These are phyloP conservation scores for Nannoperca australis DNA, from an alignment of 2,797 vertebrate genomes.

Conservation along the genomic window DNA sequence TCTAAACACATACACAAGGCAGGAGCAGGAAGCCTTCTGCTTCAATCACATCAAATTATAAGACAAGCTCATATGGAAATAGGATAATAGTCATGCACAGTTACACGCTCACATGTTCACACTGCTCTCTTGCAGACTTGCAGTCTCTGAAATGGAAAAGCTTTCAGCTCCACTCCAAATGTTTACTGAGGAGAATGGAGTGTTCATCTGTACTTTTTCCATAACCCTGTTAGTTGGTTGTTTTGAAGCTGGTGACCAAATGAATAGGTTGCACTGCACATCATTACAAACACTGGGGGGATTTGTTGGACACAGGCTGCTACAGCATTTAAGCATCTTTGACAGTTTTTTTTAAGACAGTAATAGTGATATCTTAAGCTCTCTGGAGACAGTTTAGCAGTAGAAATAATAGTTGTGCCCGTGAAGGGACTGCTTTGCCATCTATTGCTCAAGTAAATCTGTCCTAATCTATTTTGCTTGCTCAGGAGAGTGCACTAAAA, in stretches of 20 bases:
- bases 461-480: conserved; percentile 19
- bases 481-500: conserved; percentile 36
- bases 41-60: conserved; percentile 41
- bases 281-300: conserved; percentile 29
- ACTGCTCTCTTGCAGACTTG: conserved; percentile 21
- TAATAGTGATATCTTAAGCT: conserved; percentile 24
- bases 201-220: conserved; percentile 64
- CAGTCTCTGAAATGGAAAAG: conserved; percentile 73
- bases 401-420: conserved; percentile 8
- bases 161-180: conserved; percentile 69
- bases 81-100: conserved; percentile 39
- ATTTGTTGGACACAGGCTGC: background rate
- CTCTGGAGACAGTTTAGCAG: conserved; percentile 6
- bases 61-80: conserved; percentile 58
- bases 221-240: conserved; percentile 45
- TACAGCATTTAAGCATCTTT: background rate
- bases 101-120: conserved; percentile 36
- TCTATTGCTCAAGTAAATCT: conserved; percentile 27
- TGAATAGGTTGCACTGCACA: conserved; percentile 33
- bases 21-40: conserved; percentile 24
- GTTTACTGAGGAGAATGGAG: conserved; percentile 59
- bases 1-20: conserved; percentile 19
- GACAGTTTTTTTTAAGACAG: background rate
- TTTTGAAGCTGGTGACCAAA: conserved; percentile 55
- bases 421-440: conserved; percentile 15